Evolutionary conservation across 2,888 invertebrate genomes (phyloP), one percentile per base, ranked within the genome.

Genomic region (Dynastes hyllus): DNA sequence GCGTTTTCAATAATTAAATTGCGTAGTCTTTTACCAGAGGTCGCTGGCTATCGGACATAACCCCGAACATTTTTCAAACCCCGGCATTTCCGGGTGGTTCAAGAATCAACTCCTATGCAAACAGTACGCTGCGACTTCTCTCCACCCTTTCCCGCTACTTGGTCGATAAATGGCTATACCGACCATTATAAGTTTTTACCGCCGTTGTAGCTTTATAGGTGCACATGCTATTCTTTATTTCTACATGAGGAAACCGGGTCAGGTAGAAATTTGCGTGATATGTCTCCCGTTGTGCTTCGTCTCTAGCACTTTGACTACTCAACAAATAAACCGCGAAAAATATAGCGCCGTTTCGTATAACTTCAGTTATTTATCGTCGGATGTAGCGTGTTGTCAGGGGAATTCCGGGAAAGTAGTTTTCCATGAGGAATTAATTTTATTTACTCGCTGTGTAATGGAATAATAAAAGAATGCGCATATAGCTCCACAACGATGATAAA

Each of bases 241-340:
- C 22, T 11, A 11, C 22, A 37, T 61, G 13, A 45, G 40, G 45
- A 45, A 75, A 75, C 61, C 22, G 45, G 73, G 73, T 75, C 73
- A 63, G 61, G 22, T 61, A 45, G 11, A 63, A 71, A 63, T 75
- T 75, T 40, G 61, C 61, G 73, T 75, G 73, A 45, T 73, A 58
- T 50, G 73, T 58, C 50, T 22, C 27, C 45, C 51, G 58, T 51
- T 13, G 58, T 40, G 0, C 16, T 53, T n/a, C 69, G 51, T 45
- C 50, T 5, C 27, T 63, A 61, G 45, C 58, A 58, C 50, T 75
- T 61, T 61, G 27, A 61, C 61, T 75, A 63, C 45, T 61, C 61
- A 61, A 75, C 73, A 61, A 73, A 73, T 73, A 73, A 73, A 61
- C 73, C 27, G 45, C 51, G 29, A 29, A 75, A 75, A 63, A 75